A percentile compares a stretch with the other conserved stretches of the same genome.
These are phyloP conservation scores for Acutogordius australiensis DNA, from an alignment of 2,888 invertebrate genomes.

Conservation along the genomic window DNA sequence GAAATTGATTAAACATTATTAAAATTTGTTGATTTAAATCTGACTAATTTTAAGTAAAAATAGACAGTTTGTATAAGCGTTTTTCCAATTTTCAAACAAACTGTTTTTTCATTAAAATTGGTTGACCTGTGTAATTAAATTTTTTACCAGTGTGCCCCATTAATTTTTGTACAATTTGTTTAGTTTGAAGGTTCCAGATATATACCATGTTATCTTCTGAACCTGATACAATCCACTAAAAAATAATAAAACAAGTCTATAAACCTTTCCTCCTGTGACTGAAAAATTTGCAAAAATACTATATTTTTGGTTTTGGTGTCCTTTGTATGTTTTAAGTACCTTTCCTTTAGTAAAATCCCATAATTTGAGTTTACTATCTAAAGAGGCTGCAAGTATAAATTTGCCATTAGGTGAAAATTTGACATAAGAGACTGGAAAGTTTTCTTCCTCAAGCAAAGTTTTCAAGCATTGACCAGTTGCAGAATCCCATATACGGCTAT, in stretches of 20 bases:
- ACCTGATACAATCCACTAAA: constrained; percentile 96
- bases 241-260: constrained; percentile 16
- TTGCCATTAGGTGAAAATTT: constrained; percentile 99
- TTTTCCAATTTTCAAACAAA: too few species aligned
- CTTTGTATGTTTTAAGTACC: constrained; percentile 61
- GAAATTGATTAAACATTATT: too few species aligned
- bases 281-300: constrained; percentile 99
- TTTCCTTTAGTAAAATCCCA: constrained; percentile 99
- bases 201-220: constrained; percentile 95
- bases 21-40: too few species aligned
- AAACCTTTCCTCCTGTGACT: constrained; percentile 88
- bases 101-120: constrained; percentile 1
- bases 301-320: constrained; percentile 94
- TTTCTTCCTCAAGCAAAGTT: constrained; percentile 93
- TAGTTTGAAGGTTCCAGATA: constrained; percentile 96
- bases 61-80: too few species aligned
- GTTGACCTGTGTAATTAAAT: too few species aligned
- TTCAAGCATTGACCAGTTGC: constrained; percentile 94
- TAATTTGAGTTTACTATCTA: constrained; percentile 71
- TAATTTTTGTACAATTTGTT: constrained; percentile 88
- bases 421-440: constrained; percentile 95
- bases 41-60: background rate
- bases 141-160: constrained; percentile 61
- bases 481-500: constrained; percentile 93
- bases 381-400: constrained; percentile 82